Evolutionary conservation across 2,113 vertebrate species (phyloP), one percentile per base, ranked within the genome.

Genomic region (Gambusia affinis): DNA sequence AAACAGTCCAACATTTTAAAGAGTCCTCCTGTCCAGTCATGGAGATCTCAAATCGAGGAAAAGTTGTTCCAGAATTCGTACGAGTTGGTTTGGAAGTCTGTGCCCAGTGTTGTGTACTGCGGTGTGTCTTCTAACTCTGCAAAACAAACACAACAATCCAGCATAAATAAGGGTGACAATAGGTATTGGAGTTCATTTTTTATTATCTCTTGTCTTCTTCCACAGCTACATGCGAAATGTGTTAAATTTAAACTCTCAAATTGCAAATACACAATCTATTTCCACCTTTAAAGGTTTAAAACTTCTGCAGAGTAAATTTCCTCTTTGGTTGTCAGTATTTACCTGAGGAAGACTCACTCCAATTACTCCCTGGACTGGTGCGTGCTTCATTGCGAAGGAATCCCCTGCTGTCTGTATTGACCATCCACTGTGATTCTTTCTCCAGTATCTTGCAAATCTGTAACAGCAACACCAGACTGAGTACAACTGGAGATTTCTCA

Each of bases 311-410:
- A n/a, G 51, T 57, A 57, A n/a, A n/a, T 57, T 57, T 57, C 2
- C 8, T 57, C 22, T n/a, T 24, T 8, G 51, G 7, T 57, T 33
- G 42, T 22, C 7, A 69, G 33, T n/a, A 78, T 90, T 92, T 95
- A 95, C 94, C 94, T 92, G 94, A 93, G 35, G 86, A 92, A 19
- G 80, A 70, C 0, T 92, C 91, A 77, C 94, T 94, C 92, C 92
- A 93, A n/a, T 87, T 86, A 88, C 92, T 95, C 15, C 81, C 89
- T 54, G 94, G 91, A 82, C 93, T 94, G 70, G 87, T 88, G 85
- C 79, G 83, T 70, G 69, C 67, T 86, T 93, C 92, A 93, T 93
- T 94, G 91, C 57, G 75, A 89, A 94, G 90, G 90, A 92, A 85
- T 27, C 85, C 90, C 64, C 22, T 92, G 85, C 11, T 19, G 14